phyloP scores from a whole-genome alignment of 2,797 vertebrate species.

The Lemur catta region DNA sequence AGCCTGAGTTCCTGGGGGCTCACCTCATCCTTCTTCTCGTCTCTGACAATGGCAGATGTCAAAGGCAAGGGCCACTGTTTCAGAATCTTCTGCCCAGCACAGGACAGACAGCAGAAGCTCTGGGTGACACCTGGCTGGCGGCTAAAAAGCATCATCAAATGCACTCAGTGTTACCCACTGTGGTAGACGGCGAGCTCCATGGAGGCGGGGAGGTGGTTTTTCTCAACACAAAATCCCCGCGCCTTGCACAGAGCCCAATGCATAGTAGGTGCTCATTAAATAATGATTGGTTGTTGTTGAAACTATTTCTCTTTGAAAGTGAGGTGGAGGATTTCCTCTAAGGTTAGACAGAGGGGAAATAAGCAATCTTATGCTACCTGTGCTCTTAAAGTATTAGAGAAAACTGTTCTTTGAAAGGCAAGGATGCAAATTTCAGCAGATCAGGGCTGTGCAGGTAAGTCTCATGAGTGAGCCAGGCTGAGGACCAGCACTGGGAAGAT shows the following conservation, averaged over 20 bases:
- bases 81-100: background rate
- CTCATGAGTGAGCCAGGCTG: background rate
- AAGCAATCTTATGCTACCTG: background rate
- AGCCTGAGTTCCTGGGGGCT: background rate
- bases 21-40: background rate
- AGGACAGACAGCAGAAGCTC: background rate
- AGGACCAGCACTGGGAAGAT: rapidly evolving
- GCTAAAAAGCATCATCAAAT: background rate
- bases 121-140: background rate
- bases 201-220: background rate
- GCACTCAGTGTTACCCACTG: rapidly evolving
- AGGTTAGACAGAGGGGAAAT: background rate
- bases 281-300: background rate
- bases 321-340: background rate
- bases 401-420: conserved; percentile 19
- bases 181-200: background rate
- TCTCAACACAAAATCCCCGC: background rate
- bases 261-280: background rate
- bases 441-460: background rate
- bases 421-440: background rate
- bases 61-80: background rate
- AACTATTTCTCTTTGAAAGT: background rate
- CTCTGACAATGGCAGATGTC: background rate
- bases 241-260: background rate
- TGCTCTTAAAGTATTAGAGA: background rate